Evolutionary conservation across 2,888 invertebrate species (phyloP).

Genomic region (Tholera decimalis): DNA sequence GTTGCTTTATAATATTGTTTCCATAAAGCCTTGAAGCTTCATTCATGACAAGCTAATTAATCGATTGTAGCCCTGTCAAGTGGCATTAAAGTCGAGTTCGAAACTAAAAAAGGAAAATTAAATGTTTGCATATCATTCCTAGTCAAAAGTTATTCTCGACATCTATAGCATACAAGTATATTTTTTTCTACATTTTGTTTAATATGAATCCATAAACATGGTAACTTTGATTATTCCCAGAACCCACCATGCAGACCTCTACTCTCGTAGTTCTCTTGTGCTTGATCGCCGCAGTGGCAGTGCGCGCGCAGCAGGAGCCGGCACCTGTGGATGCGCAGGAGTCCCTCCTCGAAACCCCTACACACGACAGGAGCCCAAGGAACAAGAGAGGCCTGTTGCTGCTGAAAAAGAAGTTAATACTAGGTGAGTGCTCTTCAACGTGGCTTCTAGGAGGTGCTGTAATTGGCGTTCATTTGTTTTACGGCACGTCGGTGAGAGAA

Average conservation of each 20-base stretch:
- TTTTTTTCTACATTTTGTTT: no score
- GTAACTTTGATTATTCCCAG: slow-evolving; percentile 55
- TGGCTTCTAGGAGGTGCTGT: not conserved
- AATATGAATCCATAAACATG: not conserved
- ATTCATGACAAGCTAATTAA: slow-evolving; percentile 2
- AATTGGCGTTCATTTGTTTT: not conserved
- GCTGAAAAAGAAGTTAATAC: slow-evolving; percentile 86
- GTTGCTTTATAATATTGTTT: not conserved
- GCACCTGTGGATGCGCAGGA: slow-evolving; percentile 74
- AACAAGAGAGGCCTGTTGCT: slow-evolving; percentile 85
- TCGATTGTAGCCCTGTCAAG: slow-evolving; percentile 18
- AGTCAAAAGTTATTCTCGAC: slow-evolving; percentile 51
- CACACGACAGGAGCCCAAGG: slow-evolving; percentile 81
- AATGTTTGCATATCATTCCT: slow-evolving; percentile 29
- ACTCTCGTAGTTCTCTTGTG: slow-evolving; percentile 84
- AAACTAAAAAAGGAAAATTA: not conserved
- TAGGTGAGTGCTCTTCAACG: slow-evolving; percentile 74
- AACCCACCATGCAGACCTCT: slow-evolving; percentile 83
- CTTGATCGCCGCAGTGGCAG: slow-evolving; percentile 80
- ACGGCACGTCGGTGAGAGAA: not conserved
- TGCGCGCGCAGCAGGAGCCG: slow-evolving; percentile 69
- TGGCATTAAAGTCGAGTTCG: slow-evolving; percentile 4
- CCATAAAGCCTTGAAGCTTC: slow-evolving; percentile 17
- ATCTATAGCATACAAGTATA: slow-evolving; percentile 15
- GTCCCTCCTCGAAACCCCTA: slow-evolving; percentile 74